Conservation (phyloP, 2,797 vertebrate genomes). For the Rallus crepitans region DNA sequence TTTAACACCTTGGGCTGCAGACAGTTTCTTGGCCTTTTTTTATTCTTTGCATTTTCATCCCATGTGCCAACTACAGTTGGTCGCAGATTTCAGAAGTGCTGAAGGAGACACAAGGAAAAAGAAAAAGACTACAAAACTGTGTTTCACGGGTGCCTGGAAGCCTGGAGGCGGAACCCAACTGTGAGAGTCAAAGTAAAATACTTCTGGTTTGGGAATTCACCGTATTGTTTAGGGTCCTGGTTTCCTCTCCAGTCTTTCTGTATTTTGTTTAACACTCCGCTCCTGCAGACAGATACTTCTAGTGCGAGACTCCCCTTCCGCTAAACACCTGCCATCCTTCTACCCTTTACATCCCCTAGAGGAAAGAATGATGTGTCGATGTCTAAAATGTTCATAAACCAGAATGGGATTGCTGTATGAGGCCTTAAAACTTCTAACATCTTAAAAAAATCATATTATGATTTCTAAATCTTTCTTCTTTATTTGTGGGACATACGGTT, state of each 20-base stretch:
- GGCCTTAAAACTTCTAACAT: not conserved
- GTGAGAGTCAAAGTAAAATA: constrained; percentile 12
- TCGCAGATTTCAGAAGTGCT: not conserved
- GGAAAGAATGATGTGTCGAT: not conserved
- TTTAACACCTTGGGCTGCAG: not conserved
- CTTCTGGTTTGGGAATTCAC: not conserved
- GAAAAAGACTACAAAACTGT: not conserved
- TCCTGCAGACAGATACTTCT: not conserved
- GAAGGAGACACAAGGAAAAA: not conserved
- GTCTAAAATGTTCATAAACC: constrained; percentile 6
- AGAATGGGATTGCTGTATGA: not conserved
- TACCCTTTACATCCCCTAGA: not conserved
- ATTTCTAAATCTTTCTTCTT: constrained; percentile 5
- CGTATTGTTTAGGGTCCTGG: not conserved
- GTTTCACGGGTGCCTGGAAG: not conserved
- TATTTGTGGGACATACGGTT: not conserved
- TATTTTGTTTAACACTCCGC: not conserved
- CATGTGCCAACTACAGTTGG: not conserved
- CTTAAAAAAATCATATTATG: not conserved
- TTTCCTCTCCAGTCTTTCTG: not conserved
- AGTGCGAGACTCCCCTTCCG: not conserved
- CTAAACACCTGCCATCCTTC: not conserved
- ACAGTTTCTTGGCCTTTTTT: constrained; percentile 38
- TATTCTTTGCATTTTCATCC: not conserved
- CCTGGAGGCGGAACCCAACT: not conserved